phyloP scores from a whole-genome alignment of 2,888 invertebrate species.

The Sceliomorpha sp. region DNA sequence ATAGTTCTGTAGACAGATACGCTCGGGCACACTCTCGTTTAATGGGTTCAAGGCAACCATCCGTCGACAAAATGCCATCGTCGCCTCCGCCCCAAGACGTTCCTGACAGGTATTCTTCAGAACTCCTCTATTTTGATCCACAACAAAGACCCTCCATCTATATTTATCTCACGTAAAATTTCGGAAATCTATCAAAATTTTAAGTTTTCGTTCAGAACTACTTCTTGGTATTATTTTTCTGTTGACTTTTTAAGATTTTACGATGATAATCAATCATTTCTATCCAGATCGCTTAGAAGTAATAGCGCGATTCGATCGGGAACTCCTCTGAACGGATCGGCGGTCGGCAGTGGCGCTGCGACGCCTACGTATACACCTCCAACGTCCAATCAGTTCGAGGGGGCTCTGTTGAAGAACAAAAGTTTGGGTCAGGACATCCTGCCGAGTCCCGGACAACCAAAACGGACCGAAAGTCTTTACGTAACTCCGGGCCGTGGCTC shows the following conservation, averaged over 20 bases:
- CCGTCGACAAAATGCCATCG: conserved; percentile 85
- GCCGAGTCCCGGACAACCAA: conserved; percentile 92
- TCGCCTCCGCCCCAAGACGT: conserved; percentile 71
- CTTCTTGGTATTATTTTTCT: too few species aligned
- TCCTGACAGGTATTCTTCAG: conserved; percentile 69
- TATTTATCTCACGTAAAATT: too few species aligned
- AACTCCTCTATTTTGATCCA: background rate
- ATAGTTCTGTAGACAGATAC: too few species aligned
- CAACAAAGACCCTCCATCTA: too few species aligned
- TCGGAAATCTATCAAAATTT: too few species aligned
- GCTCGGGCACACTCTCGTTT: conserved; percentile 86
- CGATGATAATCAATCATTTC: too few species aligned
- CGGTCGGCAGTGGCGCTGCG: conserved; percentile 82
- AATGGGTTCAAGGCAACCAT: conserved; percentile 88
- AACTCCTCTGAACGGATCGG: conserved; percentile 76
- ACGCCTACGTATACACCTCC: conserved; percentile 82
- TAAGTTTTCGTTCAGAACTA: too few species aligned
- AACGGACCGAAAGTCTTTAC: conserved; percentile 94
- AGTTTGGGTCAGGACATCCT: conserved; percentile 93
- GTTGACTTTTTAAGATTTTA: too few species aligned
- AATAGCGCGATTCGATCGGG: conserved; percentile 81
- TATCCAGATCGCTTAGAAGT: conserved; percentile 81
- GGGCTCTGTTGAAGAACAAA: conserved; percentile 89
- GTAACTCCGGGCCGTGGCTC: conserved; percentile 82
- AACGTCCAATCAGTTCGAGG: conserved; percentile 86